These are phyloP conservation scores for Neuroscelio doddi DNA, from an alignment of 2,888 invertebrate species.

Conservation along the genomic window DNA sequence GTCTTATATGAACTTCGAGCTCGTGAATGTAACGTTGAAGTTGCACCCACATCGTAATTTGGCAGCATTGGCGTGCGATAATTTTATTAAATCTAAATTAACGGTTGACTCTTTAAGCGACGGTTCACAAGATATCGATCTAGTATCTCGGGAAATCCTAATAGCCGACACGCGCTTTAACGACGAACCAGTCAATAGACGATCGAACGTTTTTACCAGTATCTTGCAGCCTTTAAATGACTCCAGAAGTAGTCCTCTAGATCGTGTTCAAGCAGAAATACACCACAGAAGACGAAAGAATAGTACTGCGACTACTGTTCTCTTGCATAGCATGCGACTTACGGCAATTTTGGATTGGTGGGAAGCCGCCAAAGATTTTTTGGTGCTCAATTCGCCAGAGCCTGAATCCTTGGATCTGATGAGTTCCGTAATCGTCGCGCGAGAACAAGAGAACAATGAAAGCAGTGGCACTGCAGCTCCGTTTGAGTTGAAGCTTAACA, in stretches of 20 bases:
- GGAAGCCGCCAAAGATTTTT: constrained; percentile 86
- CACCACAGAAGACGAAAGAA: constrained; percentile 82
- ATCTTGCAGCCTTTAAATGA: constrained; percentile 86
- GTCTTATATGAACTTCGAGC: constrained; percentile 86
- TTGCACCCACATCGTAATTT: constrained; percentile 76
- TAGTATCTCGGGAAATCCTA: constrained; percentile 92
- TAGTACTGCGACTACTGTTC: constrained; percentile 86
- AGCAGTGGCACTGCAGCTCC: constrained; percentile 66
- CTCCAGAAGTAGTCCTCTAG: constrained; percentile 68
- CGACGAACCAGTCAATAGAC: constrained; percentile 79
- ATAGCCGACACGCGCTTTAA: constrained; percentile 84
- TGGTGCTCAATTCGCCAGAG: constrained; percentile 74
- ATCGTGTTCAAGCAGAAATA: constrained; percentile 82
- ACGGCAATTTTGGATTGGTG: constrained; percentile 97
- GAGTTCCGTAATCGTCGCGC: constrained; percentile 32
- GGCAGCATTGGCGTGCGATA: constrained; percentile 85
- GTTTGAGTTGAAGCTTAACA: constrained; percentile 91
- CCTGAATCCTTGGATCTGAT: constrained; percentile 60
- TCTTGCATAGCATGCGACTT: constrained; percentile 94
- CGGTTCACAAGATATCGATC: constrained; percentile 91
- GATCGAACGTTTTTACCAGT: constrained; percentile 90
- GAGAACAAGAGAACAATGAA: constrained; percentile 51
- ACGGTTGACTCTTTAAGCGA: constrained; percentile 91
- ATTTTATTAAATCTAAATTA: constrained; percentile 92
- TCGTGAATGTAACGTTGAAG: constrained; percentile 89